Base-by-base conservation (phyloP, 2,797 vertebrate species). In the Poliocrania exsul region DNA sequence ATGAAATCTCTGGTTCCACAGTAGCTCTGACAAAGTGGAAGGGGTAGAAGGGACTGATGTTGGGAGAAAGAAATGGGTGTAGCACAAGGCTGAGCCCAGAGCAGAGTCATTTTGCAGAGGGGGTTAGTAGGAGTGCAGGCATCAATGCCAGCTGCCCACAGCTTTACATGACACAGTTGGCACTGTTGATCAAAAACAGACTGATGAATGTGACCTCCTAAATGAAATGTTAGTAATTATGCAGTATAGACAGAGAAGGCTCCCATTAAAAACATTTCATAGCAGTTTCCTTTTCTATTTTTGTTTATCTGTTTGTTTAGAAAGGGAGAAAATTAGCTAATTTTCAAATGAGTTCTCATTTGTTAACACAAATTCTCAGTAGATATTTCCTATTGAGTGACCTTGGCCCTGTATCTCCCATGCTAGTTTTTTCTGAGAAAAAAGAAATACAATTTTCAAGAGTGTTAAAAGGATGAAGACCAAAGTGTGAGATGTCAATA, bases 161-260 rank as follows among this genome's bases (percentile, higher is more conserved):
- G 69, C 50, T 93, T 86, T 82, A n/a, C 58, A 38, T 26, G 75
- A 86, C 56, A 80, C 29, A 78, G 25, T 77, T 87, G 77, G 67
- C 64, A 66, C 62, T 38, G 23, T n/a, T 73, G 58, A 74, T 86
- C 90, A 91, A 64, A 64, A 95, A 96, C 56, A 89, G 42, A 56
- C 33, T 88, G 69, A 90, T 81, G 89, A 96, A 65, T 64, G 42
- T 82, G 88, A 92, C 71, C 75, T 94, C 50, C 92, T 78, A 53
- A 73, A 58, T 56, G 60, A 75, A 80, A 90, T 64, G 62, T 35
- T 40, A 67, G 33, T 56, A 79, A 95, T 77, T 86, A 95, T 66
- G 50, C 53, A n/a, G 78, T 69, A 77, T 38, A 51, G 44, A 51
- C 23, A 79, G 54, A 60, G 35, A 67, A 88, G 29, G 40, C 81